Percentiles rank a stretch among this genome's conserved stretches.
phyloP scores from a whole-genome alignment of 1,140 invertebrate genomes.

The Drosophila nigrodunni region DNA sequence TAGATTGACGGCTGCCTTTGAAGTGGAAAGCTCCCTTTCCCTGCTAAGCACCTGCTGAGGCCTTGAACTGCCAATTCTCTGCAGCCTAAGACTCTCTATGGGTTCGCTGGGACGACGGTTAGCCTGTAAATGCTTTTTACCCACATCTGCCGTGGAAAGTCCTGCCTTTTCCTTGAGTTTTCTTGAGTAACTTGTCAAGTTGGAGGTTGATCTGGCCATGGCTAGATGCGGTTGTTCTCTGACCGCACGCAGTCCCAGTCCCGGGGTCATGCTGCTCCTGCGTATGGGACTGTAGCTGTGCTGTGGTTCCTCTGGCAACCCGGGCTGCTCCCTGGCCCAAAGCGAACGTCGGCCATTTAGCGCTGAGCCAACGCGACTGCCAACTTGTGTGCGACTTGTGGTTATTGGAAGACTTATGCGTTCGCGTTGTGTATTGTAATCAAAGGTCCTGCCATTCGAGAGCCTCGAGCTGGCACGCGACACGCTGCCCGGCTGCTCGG shows the following conservation, averaged over 20 bases:
- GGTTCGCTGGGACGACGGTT: background rate
- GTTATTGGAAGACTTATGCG: conserved; percentile 57
- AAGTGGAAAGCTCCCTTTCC: background rate
- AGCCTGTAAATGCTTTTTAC: background rate
- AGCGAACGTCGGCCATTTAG: conserved; percentile 45
- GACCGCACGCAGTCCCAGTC: background rate
- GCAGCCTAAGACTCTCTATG: background rate
- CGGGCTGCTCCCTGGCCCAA: conserved; percentile 52
- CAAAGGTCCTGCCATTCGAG: conserved; percentile 63
- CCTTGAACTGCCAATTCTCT: background rate
- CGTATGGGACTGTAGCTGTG: conserved; percentile 4
- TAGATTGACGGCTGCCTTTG: background rate
- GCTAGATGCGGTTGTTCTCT: background rate
- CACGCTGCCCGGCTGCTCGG: conserved; percentile 67
- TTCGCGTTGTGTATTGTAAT: conserved; percentile 73
- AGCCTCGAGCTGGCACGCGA: conserved; percentile 62
- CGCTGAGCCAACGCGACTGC: conserved; percentile 53
- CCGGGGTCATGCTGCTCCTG: conserved; percentile 24
- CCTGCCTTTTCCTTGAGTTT: background rate
- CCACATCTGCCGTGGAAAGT: background rate
- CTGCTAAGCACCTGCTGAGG: background rate
- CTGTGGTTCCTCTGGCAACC: conserved; percentile 50
- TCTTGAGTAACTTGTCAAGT: conserved; percentile 10
- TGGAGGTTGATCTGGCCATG: conserved; percentile 26
- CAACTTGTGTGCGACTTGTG: conserved; percentile 1